Evolutionary conservation across 2,797 vertebrate species (phyloP).

Genomic region (Pygocentrus nattereri): DNA sequence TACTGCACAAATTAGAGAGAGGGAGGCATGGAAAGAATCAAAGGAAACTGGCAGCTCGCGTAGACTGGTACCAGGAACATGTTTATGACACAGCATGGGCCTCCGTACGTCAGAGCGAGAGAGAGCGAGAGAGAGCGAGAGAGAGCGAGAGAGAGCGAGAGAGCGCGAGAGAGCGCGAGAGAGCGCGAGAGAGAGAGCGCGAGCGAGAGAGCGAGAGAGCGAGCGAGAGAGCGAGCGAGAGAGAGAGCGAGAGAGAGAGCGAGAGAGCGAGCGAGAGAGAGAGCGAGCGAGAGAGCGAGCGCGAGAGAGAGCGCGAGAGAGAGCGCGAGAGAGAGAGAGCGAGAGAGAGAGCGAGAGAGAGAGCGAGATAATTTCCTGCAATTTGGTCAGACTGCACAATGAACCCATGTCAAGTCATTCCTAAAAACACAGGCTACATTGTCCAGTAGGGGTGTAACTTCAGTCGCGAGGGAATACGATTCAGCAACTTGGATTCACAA

Average conservation of each 20-base stretch:
- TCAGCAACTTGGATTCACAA: not conserved
- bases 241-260: not conserved
- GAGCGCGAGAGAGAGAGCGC: not conserved
- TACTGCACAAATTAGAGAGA: not conserved
- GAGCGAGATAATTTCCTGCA: slow-evolving; percentile 35
- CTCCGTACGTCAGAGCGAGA: not conserved
- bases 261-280: not conserved
- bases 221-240: not conserved
- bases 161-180: not conserved
- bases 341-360: not conserved
- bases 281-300: not conserved
- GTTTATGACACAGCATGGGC: slow-evolving; percentile 23
- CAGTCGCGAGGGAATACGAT: not conserved
- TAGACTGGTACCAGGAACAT: slow-evolving; percentile 20
- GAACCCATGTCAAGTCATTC: slow-evolving; percentile 13
- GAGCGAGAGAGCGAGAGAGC: not conserved
- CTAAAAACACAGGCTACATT: not conserved
- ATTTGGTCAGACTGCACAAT: not conserved
- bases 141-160: not conserved
- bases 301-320: not conserved
- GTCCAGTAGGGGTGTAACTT: not conserved
- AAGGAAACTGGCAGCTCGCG: slow-evolving; percentile 15
- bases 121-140: not conserved
- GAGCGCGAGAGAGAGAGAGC: not conserved
- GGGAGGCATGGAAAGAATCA: not conserved